These are phyloP conservation scores for Geococcyx californianus DNA, from an alignment of 2,113 vertebrate genomes.

Conservation along the genomic window DNA sequence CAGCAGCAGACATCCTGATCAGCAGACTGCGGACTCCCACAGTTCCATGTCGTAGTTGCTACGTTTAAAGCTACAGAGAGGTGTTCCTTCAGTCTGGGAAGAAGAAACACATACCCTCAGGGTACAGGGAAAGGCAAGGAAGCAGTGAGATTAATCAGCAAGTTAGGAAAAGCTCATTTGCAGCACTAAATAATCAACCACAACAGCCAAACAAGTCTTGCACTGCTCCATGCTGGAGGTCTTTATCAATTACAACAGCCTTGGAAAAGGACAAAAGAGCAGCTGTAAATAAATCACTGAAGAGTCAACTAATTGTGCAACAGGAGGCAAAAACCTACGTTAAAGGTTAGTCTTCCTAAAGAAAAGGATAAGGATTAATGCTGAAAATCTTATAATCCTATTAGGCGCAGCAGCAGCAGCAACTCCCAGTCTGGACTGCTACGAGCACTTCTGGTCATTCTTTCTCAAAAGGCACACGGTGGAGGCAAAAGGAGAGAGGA, in stretches of 20 bases:
- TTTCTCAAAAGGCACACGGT: not conserved
- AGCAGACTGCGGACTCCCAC: not conserved
- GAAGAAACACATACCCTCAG: not conserved
- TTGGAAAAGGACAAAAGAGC: not conserved
- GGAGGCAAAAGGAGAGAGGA: not conserved
- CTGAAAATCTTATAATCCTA: conserved; percentile 52
- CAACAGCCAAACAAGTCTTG: not conserved
- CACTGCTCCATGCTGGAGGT: not conserved
- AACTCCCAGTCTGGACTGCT: not conserved
- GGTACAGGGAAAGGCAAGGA: not conserved
- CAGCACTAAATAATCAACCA: not conserved
- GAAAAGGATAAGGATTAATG: conserved; percentile 34
- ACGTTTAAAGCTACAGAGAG: not conserved
- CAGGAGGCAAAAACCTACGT: conserved; percentile 41
- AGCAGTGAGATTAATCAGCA: not conserved
- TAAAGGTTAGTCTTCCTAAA: conserved; percentile 48
- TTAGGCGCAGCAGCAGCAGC: not conserved
- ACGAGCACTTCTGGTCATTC: not conserved
- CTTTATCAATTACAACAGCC: not conserved
- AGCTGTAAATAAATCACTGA: conserved; percentile 12
- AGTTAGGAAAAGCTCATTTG: not conserved
- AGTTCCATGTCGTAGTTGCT: not conserved
- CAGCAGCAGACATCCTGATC: not conserved
- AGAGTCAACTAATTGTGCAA: conserved; percentile 22
- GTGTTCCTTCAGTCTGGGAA: not conserved